Conservation (phyloP, 2,888 invertebrate species). For the Buathra laborator region DNA sequence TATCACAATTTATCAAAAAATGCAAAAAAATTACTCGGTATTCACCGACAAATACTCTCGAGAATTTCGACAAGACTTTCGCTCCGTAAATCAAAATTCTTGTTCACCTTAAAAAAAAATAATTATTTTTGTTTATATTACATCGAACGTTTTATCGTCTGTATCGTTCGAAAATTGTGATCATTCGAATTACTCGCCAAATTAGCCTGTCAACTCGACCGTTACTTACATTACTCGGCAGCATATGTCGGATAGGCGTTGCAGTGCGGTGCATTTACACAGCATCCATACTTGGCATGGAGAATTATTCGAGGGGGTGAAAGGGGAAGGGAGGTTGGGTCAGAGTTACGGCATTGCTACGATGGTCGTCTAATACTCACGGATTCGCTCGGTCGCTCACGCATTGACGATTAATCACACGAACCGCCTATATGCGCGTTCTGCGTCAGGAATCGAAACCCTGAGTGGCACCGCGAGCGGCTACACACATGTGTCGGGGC, state of each 20-base stretch:
- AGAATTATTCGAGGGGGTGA: conserved; percentile 60
- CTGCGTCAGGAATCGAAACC: conserved; percentile 60
- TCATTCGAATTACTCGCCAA: conserved; percentile 45
- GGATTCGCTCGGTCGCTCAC: conserved; percentile 64
- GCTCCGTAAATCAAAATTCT: too few relatives aligned
- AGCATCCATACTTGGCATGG: conserved; percentile 50
- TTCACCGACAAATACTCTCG: too few relatives aligned
- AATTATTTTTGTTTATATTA: conserved; percentile 34
- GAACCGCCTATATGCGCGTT: conserved; percentile 42
- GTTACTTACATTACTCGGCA: conserved; percentile 51
- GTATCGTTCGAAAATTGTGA: neutral
- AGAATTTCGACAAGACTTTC: too few relatives aligned
- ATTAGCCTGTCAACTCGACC: conserved; percentile 30
- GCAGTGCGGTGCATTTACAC: conserved; percentile 57
- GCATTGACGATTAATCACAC: conserved; percentile 67
- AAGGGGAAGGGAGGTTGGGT: conserved; percentile 5
- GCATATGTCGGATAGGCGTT: conserved; percentile 66
- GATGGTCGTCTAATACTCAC: conserved; percentile 61
- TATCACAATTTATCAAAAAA: too few relatives aligned
- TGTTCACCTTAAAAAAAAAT: too few relatives aligned
- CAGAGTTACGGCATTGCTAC: conserved; percentile 52
- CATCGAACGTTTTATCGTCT: neutral
- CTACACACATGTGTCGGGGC: conserved; percentile 62
- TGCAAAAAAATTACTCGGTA: too few relatives aligned
- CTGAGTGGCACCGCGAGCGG: conserved; percentile 60